Conservation (phyloP, 2,113 vertebrate species). For the Mesocricetus auratus region DNA sequence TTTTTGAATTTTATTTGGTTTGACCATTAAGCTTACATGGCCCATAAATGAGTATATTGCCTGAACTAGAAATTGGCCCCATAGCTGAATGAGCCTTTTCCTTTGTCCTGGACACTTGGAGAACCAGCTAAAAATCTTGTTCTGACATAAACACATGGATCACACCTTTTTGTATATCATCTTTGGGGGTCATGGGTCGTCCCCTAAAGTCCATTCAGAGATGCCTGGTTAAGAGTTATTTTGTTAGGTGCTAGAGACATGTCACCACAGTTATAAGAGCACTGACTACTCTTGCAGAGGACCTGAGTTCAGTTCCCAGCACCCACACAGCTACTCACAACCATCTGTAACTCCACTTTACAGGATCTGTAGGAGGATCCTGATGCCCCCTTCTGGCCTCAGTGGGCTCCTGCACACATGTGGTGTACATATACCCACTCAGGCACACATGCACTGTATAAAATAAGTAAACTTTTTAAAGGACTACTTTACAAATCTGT, state of each 20-base stretch:
- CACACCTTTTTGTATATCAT: background rate
- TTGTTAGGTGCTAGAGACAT: background rate
- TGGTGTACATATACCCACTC: background rate
- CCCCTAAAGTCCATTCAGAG: background rate
- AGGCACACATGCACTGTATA: background rate
- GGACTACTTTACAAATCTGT: background rate
- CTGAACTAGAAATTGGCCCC: background rate
- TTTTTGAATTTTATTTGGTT: slow-evolving; percentile 41
- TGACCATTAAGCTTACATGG: background rate
- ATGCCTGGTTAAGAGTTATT: background rate
- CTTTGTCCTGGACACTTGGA: slow-evolving; percentile 1
- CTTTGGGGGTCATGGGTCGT: background rate
- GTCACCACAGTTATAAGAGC: background rate
- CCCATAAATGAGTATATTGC: background rate
- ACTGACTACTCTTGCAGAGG: background rate
- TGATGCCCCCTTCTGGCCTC: background rate
- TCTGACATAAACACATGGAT: background rate
- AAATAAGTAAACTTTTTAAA: background rate
- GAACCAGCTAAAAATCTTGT: background rate
- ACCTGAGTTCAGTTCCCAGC: background rate
- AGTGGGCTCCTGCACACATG: background rate
- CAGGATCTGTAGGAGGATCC: too few species aligned
- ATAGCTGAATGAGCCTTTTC: background rate
- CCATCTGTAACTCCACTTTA: background rate
- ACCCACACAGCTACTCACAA: background rate